Percentiles rank a stretch among this genome's conserved stretches.
These are phyloP conservation scores for Cassiopea xamachana DNA, from an alignment of 30 jellyfish, hydroid and myxozoan genomes.

Conservation along the genomic window DNA sequence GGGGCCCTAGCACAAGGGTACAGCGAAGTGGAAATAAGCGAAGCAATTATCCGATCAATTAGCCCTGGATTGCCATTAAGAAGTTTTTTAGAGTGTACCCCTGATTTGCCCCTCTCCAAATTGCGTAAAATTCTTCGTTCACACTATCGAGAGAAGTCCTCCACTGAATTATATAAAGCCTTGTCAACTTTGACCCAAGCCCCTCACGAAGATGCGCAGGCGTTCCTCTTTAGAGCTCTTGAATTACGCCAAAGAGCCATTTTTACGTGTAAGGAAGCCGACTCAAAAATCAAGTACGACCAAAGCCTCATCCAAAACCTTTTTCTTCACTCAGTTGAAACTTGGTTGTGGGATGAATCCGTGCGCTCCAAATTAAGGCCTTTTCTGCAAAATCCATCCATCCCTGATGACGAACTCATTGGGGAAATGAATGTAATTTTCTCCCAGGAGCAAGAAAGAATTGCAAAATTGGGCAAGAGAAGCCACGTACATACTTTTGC, in stretches of 20 bases:
- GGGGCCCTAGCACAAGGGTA: slow-evolving; percentile 44
- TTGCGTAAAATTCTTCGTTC: slow-evolving; percentile 9
- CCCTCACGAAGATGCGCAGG: slow-evolving; percentile 19
- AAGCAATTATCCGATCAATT: slow-evolving; percentile 16
- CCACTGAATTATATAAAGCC: slow-evolving; percentile 26
- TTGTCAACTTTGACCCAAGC: slow-evolving; percentile 38
- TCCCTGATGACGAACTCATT: slow-evolving; percentile 45
- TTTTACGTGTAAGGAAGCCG: slow-evolving; percentile 61
- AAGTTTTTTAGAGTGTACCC: too few relatives aligned
- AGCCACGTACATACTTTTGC: neutral
- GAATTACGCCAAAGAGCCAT: slow-evolving; percentile 32
- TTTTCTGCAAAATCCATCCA: slow-evolving; percentile 31
- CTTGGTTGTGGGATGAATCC: slow-evolving; percentile 53
- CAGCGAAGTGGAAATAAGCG: slow-evolving; percentile 26
- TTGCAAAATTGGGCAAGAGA: slow-evolving; percentile 27
- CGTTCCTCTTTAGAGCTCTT: slow-evolving; percentile 40
- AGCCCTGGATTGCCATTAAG: slow-evolving; percentile 30
- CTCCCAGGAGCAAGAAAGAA: too few relatives aligned
- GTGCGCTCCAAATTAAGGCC: slow-evolving; percentile 28
- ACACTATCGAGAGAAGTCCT: slow-evolving; percentile 39
- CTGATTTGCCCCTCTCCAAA: too few relatives aligned
- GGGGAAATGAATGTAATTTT: slow-evolving; percentile 39
- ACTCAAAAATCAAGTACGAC: slow-evolving; percentile 31
- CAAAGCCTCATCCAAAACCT: slow-evolving; percentile 35
- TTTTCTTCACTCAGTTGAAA: slow-evolving; percentile 51